These are phyloP conservation scores for Abscondita cerata DNA, from an alignment of 2,888 invertebrate species.

Conservation along the genomic window DNA sequence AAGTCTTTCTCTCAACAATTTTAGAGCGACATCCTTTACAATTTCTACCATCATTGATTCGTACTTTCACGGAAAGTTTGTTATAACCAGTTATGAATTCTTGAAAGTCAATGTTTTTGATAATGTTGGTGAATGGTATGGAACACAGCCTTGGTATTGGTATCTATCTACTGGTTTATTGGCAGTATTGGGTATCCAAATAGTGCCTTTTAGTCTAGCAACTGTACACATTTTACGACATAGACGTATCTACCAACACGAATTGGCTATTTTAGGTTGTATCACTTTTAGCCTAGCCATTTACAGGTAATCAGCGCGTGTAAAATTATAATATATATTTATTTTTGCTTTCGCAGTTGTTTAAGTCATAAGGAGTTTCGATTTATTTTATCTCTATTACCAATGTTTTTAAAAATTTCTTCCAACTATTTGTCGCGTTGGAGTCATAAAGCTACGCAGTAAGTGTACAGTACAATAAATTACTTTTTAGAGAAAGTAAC, in stretches of 20 bases:
- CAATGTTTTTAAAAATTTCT: constrained; percentile 71
- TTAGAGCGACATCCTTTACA: constrained; percentile 19
- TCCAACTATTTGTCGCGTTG: constrained; percentile 69
- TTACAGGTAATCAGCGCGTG: constrained; percentile 63
- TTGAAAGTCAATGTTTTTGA: constrained; percentile 78
- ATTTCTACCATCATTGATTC: constrained; percentile 73
- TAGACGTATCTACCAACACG: constrained; percentile 57
- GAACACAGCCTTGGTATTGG: constrained; percentile 89
- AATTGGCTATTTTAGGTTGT: constrained; percentile 64
- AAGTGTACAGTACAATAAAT: constrained; percentile 49
- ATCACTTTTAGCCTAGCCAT: constrained; percentile 65
- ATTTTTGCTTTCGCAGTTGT: constrained; percentile 63
- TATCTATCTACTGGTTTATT: constrained; percentile 85
- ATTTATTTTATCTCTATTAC: constrained; percentile 86
- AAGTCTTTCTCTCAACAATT: too few relatives aligned
- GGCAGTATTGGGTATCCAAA: constrained; percentile 76
- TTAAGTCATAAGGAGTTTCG: constrained; percentile 95
- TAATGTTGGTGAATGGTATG: constrained; percentile 82
- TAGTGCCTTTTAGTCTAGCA: constrained; percentile 69
- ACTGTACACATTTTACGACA: constrained; percentile 61
- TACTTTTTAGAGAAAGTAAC: too few relatives aligned
- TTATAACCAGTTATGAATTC: constrained; percentile 85
- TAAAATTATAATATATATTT: too few relatives aligned
- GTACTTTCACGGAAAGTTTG: constrained; percentile 72
- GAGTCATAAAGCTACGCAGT: constrained; percentile 70